Evolutionary conservation across 2,113 vertebrate species (phyloP).

Genomic region (Mirounga angustirostris): DNA sequence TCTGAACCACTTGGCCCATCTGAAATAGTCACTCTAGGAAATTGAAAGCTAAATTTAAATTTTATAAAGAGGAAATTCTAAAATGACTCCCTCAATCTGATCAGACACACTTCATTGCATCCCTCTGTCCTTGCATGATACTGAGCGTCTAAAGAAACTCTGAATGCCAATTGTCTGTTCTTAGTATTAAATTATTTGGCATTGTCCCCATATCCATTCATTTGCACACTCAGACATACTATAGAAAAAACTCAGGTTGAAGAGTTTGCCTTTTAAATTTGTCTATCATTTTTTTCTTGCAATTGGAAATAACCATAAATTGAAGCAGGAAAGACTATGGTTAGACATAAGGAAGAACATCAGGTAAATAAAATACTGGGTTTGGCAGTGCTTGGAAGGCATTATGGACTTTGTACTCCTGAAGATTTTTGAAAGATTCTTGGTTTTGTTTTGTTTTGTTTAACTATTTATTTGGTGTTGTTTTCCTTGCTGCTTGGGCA

Average conservation of each 20-base stretch:
- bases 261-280: constrained; percentile 43
- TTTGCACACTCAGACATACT: background rate
- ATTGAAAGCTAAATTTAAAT: constrained; percentile 70
- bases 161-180: background rate
- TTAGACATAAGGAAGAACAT: background rate
- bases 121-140: background rate
- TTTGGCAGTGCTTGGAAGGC: background rate
- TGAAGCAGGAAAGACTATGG: constrained; percentile 8
- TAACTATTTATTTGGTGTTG: background rate
- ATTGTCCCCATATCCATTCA: background rate
- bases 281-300: background rate
- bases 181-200: constrained; percentile 36
- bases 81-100: constrained; percentile 35
- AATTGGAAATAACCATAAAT: background rate
- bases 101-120: background rate
- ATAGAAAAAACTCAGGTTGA: constrained; percentile 34
- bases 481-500: background rate
- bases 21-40: constrained; percentile 62
- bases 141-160: background rate
- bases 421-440: background rate
- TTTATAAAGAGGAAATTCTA: constrained; percentile 59
- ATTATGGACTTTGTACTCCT: background rate
- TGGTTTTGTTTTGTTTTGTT: background rate
- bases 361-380: background rate
- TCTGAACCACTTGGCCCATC: constrained; percentile 45